A percentile compares a stretch with the other conserved stretches of the same genome.
phyloP scores from a whole-genome alignment of 2,113 vertebrate species.

The Phaetusa simplex region DNA sequence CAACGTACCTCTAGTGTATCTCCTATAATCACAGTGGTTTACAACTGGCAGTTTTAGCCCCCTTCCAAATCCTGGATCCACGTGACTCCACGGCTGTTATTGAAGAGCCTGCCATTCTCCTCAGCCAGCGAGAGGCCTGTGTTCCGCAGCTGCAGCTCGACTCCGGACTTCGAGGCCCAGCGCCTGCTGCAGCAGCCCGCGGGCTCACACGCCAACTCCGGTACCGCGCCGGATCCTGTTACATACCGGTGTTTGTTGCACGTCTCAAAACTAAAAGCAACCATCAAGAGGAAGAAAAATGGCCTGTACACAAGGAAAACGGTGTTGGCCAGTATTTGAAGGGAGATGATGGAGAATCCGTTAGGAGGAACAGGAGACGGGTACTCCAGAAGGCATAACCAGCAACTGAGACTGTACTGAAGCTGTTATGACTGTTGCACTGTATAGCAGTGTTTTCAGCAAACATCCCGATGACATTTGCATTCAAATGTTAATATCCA shows the following conservation, averaged over 20 bases:
- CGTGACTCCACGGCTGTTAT: background rate
- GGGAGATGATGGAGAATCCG: background rate
- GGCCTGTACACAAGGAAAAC: background rate
- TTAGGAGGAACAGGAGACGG: background rate
- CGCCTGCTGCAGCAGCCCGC: background rate
- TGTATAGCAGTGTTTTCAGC: background rate
- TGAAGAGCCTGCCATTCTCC: background rate
- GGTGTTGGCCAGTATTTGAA: background rate
- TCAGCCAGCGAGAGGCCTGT: background rate
- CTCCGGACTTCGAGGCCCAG: background rate
- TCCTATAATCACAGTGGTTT: too few relatives aligned
- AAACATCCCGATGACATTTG: background rate
- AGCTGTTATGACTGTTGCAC: background rate
- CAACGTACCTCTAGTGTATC: background rate
- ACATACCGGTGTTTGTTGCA: background rate
- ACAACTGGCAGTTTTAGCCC: background rate
- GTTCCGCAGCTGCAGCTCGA: background rate
- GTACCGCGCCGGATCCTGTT: background rate
- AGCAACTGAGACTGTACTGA: background rate
- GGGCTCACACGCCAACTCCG: background rate
- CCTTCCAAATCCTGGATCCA: background rate
- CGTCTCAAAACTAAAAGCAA: background rate
- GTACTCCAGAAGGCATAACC: background rate
- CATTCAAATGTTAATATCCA: background rate
- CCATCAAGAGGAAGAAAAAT: background rate